Evolutionary conservation across 53 echinoderm and acorn worm species (phyloP), one percentile per base, ranked within the genome.

Genomic region (Mesocentrotus franciscanus): DNA sequence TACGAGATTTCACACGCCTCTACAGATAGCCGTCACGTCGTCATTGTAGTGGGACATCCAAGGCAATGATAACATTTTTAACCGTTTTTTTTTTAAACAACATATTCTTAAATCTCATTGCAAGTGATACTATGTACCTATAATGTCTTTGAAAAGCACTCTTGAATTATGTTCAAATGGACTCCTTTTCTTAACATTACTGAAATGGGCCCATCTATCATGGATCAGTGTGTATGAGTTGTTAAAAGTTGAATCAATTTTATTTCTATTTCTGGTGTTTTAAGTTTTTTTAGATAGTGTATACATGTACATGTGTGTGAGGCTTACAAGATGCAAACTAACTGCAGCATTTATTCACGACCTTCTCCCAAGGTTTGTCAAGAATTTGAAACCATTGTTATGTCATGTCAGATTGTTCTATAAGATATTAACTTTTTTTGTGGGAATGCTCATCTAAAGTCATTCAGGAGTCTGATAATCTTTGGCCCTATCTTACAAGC

Each of bases 1-100:
- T 99, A 74, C 90, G 98, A 79, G 99, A 99, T 92, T 99, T 99
- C 94, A 97, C 98, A 0, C 90, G 99, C 16, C 97, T 99, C 96
- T 99, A 97, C 96, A 97, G 98, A 93, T 99, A 97, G 96, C 58
- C 58, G 35, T 8, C 58, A 29, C 27, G 90, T 24, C 24, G 60
- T 27, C 90, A 42, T 36, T 42, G 81, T 42, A 36, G 8, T 36
- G 81, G 81, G 81, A 81, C 81, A 42, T 20, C 20, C 36, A 39
- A 81, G 42, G 81, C 81, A 81, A 81, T 81, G 81, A 8, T 6
- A 81, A 0, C 0, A 36, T 81, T 39, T 81, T 39, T 81, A 17
- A 81, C 42, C 7, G 18, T 81, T 81, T 42, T 81, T 42, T 71
- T 71, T 71, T 71, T n/a, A 72, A 72, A 16, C 42, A 81, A 39